These are phyloP conservation scores for Meandrina meandrites DNA, from an alignment of 92 coral and sea anemone genomes.

Conservation along the genomic window DNA sequence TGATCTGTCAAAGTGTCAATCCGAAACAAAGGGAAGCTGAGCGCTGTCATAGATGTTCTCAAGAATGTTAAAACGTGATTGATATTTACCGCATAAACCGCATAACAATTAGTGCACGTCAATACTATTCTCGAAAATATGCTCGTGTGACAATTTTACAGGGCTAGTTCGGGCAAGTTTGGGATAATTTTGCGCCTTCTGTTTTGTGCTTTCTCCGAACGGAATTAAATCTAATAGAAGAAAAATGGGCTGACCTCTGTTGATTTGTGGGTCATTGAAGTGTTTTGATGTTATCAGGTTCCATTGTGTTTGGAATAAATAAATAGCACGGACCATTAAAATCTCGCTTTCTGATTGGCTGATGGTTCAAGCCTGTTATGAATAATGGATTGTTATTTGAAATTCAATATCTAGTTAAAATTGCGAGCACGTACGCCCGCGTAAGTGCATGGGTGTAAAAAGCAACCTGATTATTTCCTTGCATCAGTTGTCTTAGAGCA, in stretches of 20 bases:
- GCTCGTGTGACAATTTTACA: not conserved
- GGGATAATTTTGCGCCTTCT: not conserved
- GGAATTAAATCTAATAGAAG: slow-evolving; percentile 1
- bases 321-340: slow-evolving; percentile 32
- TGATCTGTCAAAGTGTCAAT: slow-evolving; percentile 37
- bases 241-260: slow-evolving; percentile 41
- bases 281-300: slow-evolving; percentile 36
- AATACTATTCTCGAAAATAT: not conserved
- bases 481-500: slow-evolving; percentile 41
- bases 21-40: slow-evolving; percentile 9
- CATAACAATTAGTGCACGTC: not conserved
- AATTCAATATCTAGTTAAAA: slow-evolving; percentile 40
- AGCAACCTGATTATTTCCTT: slow-evolving; percentile 14
- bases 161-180: not conserved
- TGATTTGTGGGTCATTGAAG: slow-evolving; percentile 36
- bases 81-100: not conserved
- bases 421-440: slow-evolving; percentile 58
- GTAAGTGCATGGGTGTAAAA: slow-evolving; percentile 21
- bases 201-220: not conserved
- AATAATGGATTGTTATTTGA: slow-evolving; percentile 64
- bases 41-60: not conserved
- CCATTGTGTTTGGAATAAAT: slow-evolving; percentile 10
- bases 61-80: not conserved
- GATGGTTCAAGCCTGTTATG: slow-evolving; percentile 10
- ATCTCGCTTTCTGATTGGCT: slow-evolving; percentile 57